Percentiles rank a stretch among this genome's conserved stretches.
Evolutionary conservation across 1,140 invertebrate genomes (phyloP).

Genomic region (Octopus bimaculoides): DNA sequence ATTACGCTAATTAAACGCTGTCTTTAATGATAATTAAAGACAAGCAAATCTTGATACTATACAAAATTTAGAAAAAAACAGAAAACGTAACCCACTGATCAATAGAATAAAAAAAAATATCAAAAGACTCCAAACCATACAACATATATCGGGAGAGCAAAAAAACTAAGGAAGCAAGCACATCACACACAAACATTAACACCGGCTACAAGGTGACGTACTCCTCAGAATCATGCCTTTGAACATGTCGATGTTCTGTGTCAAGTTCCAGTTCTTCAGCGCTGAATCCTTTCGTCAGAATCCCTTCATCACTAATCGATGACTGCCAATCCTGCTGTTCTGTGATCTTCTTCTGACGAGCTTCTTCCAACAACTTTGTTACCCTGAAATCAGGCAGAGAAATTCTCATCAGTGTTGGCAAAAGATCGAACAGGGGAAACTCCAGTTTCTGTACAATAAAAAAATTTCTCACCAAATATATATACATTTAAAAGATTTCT

Average conservation of each 20-base stretch:
- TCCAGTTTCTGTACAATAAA: no score
- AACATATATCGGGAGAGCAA: not conserved
- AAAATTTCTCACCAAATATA: no score
- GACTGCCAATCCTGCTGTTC: slow-evolving; percentile 42
- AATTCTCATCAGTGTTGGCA: no score
- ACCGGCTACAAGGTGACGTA: slow-evolving; percentile 31
- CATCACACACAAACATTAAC: not conserved
- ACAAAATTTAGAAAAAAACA: no score
- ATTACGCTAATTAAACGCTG: no score
- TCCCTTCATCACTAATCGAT: slow-evolving; percentile 59
- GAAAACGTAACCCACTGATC: not conserved
- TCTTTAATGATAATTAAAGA: no score
- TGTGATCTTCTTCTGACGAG: slow-evolving; percentile 14
- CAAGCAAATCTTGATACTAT: no score
- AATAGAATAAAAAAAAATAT: not conserved
- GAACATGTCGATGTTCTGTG: slow-evolving; percentile 27
- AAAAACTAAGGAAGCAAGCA: not conserved
- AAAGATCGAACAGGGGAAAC: no score
- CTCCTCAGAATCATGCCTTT: slow-evolving; percentile 54
- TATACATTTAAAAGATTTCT: no score
- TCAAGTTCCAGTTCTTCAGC: slow-evolving; percentile 62
- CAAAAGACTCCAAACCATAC: not conserved
- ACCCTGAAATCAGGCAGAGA: not conserved
- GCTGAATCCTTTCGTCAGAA: slow-evolving; percentile 62
- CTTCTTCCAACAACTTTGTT: slow-evolving; percentile 4